A percentile compares a stretch with the other conserved stretches of the same genome.
These are phyloP conservation scores for Lithophane leautieri DNA, from an alignment of 2,888 invertebrate genomes.

Conservation along the genomic window DNA sequence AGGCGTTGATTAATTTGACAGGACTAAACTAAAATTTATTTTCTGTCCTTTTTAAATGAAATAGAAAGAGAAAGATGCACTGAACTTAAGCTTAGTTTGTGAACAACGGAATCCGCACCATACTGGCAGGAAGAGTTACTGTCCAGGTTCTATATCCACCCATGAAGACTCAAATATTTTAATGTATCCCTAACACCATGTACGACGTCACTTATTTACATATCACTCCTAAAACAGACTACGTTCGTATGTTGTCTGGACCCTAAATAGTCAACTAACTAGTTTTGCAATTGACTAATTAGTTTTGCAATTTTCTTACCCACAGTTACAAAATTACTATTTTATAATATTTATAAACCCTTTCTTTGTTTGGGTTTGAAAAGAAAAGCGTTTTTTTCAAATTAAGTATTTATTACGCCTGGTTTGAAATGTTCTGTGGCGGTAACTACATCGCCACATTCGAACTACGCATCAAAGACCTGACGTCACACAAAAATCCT, in stretches of 20 bases:
- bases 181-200: neutral
- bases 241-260: neutral
- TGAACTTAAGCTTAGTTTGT: too few species aligned
- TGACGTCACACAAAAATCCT: too few species aligned
- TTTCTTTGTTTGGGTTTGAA: conserved; percentile 28
- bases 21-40: too few species aligned
- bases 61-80: too few species aligned
- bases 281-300: conserved; percentile 45
- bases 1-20: too few species aligned
- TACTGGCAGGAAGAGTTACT: too few species aligned
- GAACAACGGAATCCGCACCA: too few species aligned
- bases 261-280: conserved; percentile 27
- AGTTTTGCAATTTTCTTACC: conserved; percentile 42
- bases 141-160: too few species aligned
- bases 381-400: conserved; percentile 18
- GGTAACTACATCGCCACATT: too few species aligned
- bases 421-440: conserved; percentile 6
- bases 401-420: conserved; percentile 1
- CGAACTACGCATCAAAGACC: too few species aligned
- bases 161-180: neutral
- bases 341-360: conserved; percentile 47
- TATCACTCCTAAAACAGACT: neutral
- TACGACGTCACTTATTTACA: neutral
- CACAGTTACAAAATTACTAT: conserved; percentile 28
- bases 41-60: too few species aligned